Base-by-base conservation (phyloP, 2,113 vertebrate genomes). In the Callospermophilus lateralis region DNA sequence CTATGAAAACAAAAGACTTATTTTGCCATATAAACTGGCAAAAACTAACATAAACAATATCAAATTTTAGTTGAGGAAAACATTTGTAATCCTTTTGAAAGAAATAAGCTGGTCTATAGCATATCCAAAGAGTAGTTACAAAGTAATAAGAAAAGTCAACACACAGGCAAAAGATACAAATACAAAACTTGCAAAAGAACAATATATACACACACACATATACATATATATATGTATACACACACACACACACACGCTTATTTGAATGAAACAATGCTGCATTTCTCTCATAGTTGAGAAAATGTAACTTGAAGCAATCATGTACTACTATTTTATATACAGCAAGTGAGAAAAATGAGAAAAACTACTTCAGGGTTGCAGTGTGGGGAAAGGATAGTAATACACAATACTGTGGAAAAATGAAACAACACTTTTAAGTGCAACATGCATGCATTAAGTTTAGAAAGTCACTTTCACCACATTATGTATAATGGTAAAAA, bases 21-120 rank as follows among this genome's bases (percentile, higher is more conserved):
- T 78, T 84, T 90, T 84, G 16, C 10, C 28, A 74, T 8, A 72
- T 42, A 39, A 73, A 63, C 73, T 73, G 9, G 53, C 9, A 51
- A 88, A 90, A 78, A 19, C 6, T 37, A 42, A 32, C 22, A 87
- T 53, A 45, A 77, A 76, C 8, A 28, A 28, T 28, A 65, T 84
- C 15, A 92, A 63, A 85, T 63, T n/a, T 92, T 68, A 94, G 34
- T 4, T 63, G 39, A 13, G 1, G 34, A 84, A 74, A 84, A 61
- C 87, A 92, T 85, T 70, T 74, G 34, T 7, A 74, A 89, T 63
- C 7, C 20, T 94, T 80, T 92, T 74, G 48, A 95, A 91, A 83
- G n/a, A 61, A 86, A 86, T 51, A 73, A 30, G 13, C 22, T 84
- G 12, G 4, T n/a, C 26, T 79, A 48, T 42, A 22, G 16, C 30